Percentiles rank a stretch among this genome's conserved stretches.
Conservation (phyloP, 2,888 invertebrate species). For the Mellilla xanthometata region DNA sequence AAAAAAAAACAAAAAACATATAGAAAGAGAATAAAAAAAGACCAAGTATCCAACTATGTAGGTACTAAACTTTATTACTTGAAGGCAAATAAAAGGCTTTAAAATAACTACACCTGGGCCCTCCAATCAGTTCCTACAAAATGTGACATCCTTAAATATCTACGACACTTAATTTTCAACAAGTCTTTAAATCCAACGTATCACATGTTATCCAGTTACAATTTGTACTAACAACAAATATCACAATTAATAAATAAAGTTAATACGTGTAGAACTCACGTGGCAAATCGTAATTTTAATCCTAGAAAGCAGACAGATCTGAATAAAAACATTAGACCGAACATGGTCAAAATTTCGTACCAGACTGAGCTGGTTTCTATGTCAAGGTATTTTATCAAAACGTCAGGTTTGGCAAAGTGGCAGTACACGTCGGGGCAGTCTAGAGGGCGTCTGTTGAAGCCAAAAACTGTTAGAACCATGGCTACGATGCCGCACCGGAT, state of each 20-base stretch:
- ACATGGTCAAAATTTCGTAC: slow-evolving; percentile 78
- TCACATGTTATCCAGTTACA: slow-evolving; percentile 23
- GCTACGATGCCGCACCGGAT: slow-evolving; percentile 86
- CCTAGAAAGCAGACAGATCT: slow-evolving; percentile 82
- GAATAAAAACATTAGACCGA: slow-evolving; percentile 80
- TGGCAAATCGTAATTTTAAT: slow-evolving; percentile 78
- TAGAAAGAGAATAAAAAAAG: no score
- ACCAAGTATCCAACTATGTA: no score
- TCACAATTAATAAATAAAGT: slow-evolving; percentile 20
- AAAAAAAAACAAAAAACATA: no score
- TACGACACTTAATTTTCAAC: not conserved
- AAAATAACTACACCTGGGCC: no score
- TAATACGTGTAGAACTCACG: slow-evolving; percentile 46
- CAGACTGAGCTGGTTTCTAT: slow-evolving; percentile 81
- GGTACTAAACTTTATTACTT: no score
- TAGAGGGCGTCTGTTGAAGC: slow-evolving; percentile 81
- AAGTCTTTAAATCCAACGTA: slow-evolving; percentile 7
- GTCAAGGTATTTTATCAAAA: slow-evolving; percentile 83
- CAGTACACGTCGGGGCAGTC: slow-evolving; percentile 84
- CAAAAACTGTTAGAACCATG: slow-evolving; percentile 84
- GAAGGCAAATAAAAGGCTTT: no score
- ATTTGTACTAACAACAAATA: slow-evolving; percentile 32
- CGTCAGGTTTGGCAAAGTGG: slow-evolving; percentile 85
- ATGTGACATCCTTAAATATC: no score
- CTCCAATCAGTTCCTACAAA: not conserved